These are phyloP conservation scores for Holothuria leucospilota DNA, from an alignment of 53 echinoderm and acorn worm genomes.

Conservation along the genomic window DNA sequence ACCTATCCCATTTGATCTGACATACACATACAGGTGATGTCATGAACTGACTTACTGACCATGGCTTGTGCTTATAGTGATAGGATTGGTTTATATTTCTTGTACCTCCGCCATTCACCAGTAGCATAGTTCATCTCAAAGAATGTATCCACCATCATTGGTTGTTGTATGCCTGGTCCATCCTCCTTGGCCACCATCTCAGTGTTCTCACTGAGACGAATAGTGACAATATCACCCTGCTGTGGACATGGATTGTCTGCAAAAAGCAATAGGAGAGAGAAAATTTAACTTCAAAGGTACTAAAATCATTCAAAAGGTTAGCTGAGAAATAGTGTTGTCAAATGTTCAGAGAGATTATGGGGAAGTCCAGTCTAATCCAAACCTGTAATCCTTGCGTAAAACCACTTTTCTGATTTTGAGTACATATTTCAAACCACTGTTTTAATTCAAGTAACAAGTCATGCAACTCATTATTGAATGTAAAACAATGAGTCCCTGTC, in stretches of 20 bases:
- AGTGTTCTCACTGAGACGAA: slow-evolving; percentile 86
- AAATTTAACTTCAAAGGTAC: not conserved
- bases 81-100: slow-evolving; percentile 80
- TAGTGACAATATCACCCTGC: slow-evolving; percentile 96
- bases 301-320: no score
- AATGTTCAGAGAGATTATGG: no score
- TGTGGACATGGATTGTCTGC: slow-evolving; percentile 98
- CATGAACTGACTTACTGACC: not conserved
- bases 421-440: no score
- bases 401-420: no score
- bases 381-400: no score
- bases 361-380: no score
- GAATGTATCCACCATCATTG: slow-evolving; percentile 93
- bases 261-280: not conserved
- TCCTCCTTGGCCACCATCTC: slow-evolving; percentile 74
- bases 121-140: slow-evolving; percentile 99
- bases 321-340: no score
- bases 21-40: no score
- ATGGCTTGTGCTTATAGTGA: not conserved
- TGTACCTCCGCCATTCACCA: slow-evolving; percentile 94
- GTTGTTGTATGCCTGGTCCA: slow-evolving; percentile 57
- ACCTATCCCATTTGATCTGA: no score
- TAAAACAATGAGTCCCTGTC: no score
- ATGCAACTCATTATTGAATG: no score
- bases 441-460: no score